Evolutionary conservation across 2,888 invertebrate species (phyloP).

Genomic region (Uloborus plumipes): DNA sequence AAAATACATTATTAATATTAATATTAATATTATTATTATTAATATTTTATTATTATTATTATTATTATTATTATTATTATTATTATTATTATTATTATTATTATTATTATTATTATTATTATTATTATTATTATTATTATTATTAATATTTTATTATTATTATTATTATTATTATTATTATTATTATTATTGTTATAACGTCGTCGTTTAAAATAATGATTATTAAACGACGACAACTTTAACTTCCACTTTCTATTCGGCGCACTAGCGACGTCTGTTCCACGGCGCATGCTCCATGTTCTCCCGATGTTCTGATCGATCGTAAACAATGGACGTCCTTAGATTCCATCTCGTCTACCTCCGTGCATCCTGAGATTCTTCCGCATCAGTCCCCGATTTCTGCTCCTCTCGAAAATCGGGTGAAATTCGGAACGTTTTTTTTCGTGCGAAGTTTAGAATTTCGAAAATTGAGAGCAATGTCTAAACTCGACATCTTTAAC

Average conservation of each 20-base stretch:
- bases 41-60: too few relatives aligned
- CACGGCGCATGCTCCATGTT: slow-evolving; percentile 19
- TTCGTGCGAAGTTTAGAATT: too few relatives aligned
- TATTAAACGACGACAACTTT: background rate
- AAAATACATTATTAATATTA: too few relatives aligned
- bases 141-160: background rate
- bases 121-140: too few relatives aligned
- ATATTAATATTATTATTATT: too few relatives aligned
- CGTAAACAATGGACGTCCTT: slow-evolving; percentile 47
- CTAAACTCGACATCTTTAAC: too few relatives aligned
- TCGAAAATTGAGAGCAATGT: too few relatives aligned
- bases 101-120: too few relatives aligned
- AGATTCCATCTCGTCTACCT: slow-evolving; percentile 14
- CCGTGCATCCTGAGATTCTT: slow-evolving; percentile 1
- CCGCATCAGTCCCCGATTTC: background rate
- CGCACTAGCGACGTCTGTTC: background rate
- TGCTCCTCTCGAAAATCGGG: background rate
- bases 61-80: too few relatives aligned
- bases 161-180: background rate
- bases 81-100: too few relatives aligned
- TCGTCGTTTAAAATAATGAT: background rate
- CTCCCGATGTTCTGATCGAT: slow-evolving; percentile 25
- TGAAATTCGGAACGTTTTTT: too few relatives aligned
- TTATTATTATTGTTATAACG: too few relatives aligned
- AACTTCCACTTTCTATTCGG: background rate